Evolutionary conservation across 1,140 invertebrate genomes (phyloP).

Genomic region (Ips nitidus): DNA sequence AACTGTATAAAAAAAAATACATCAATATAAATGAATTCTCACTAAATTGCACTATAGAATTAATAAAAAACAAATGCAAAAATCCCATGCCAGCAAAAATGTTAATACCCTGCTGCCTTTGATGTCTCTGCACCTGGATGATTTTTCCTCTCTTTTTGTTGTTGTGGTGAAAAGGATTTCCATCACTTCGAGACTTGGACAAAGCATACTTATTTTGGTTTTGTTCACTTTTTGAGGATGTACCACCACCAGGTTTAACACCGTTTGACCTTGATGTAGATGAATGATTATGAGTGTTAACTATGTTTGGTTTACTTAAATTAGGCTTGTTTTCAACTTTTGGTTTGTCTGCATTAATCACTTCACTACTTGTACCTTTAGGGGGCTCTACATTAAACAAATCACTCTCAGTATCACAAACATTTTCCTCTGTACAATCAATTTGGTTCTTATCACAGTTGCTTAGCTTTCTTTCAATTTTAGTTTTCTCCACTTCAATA

Average conservation of each 20-base stretch:
- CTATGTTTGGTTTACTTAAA: conserved; percentile 9
- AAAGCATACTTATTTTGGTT: conserved; percentile 40
- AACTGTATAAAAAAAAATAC: too few species aligned
- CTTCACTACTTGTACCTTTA: too few species aligned
- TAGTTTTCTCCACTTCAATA: conserved; percentile 49
- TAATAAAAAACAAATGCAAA: conserved; percentile 22
- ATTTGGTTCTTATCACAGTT: conserved; percentile 35
- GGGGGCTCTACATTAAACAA: too few species aligned
- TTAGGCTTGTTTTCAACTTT: not conserved
- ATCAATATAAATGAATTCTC: too few species aligned
- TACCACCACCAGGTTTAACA: not conserved
- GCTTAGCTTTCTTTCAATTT: conserved; percentile 42
- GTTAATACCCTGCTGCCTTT: conserved; percentile 33
- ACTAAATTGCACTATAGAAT: too few species aligned
- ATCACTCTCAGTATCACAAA: conserved; percentile 4
- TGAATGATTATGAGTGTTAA: not conserved
- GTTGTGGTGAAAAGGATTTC: conserved; percentile 47
- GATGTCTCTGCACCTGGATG: conserved; percentile 44
- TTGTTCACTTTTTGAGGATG: not conserved
- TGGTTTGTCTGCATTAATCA: too few species aligned
- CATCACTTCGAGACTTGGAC: conserved; percentile 50
- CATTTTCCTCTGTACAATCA: not conserved
- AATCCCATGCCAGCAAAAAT: conserved; percentile 37
- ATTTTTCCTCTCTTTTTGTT: conserved; percentile 48
- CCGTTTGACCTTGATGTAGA: not conserved